Evolutionary conservation across 2,888 invertebrate genomes (phyloP).

Genomic region (Neria commutata): DNA sequence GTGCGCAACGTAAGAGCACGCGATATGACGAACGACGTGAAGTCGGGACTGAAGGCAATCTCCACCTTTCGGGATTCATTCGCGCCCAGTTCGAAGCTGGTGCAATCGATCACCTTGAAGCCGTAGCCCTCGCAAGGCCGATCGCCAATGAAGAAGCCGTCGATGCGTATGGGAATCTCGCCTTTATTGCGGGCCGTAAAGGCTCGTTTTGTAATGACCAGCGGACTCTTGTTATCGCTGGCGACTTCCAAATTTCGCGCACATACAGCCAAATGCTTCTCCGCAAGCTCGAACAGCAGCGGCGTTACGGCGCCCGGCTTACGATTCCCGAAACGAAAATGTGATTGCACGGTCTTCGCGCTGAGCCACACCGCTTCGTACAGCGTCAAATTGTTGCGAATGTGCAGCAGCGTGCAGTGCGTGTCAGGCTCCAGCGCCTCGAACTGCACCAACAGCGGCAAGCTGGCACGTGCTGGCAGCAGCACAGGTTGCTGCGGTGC

Average conservation of each 20-base stretch:
- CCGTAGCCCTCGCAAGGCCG: conserved; percentile 79
- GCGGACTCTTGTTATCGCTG: not conserved
- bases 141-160: conserved; percentile 70
- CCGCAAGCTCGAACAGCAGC: conserved; percentile 77
- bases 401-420: conserved; percentile 59
- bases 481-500: conserved; percentile 41
- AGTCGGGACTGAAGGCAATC: conserved; percentile 88
- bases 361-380: conserved; percentile 83
- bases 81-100: conserved; percentile 72
- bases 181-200: conserved; percentile 92
- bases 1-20: conserved; percentile 69
- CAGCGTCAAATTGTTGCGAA: conserved; percentile 91
- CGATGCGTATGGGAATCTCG: conserved; percentile 79
- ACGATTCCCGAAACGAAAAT: conserved; percentile 88
- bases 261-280: conserved; percentile 67
- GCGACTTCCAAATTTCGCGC: conserved; percentile 46
- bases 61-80: conserved; percentile 79
- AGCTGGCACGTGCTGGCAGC: conserved; percentile 46
- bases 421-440: conserved; percentile 48
- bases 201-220: conserved; percentile 75
- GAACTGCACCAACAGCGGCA: conserved; percentile 53
- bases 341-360: conserved; percentile 84
- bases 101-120: conserved; percentile 78
- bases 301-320: conserved; percentile 78
- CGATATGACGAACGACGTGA: conserved; percentile 77